Base-by-base conservation (phyloP, 1,140 invertebrate species). In the Drosophila equinoxialis region DNA sequence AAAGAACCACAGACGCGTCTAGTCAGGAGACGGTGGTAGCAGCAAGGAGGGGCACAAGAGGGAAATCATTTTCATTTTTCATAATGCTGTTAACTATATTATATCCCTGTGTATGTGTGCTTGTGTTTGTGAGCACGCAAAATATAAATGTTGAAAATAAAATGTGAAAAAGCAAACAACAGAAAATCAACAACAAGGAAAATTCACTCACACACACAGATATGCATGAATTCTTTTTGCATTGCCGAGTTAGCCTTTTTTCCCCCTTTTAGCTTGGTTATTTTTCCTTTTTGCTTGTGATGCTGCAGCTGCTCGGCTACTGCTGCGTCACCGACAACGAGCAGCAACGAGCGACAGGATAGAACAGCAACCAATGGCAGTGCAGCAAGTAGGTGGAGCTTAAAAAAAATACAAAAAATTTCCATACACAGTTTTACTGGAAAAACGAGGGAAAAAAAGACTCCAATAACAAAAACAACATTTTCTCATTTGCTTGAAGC, bases 401-500 rank as follows among this genome's bases (percentile, higher is more conserved):
- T 90, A 80, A 90, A 91, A 91, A 51, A 91, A 91, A 86, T 81
- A 81, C 84, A 91, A 91, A 91, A 91, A 91, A 90, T 85, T 79
- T 66, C 60, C 69, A 13, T 11, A 39, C 37, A 39, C 59, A 58
- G 37, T 39, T 4, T 39, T 79, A 65, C 10, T 76, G 73, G 76
- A 75, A 79, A 77, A 84, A 84, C 30, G 78, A 65, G 78, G 81
- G 84, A 74, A 79, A 79, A 84, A 79, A 30, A 6, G 30, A 75
- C 69, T 58, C 58, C 70, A 57, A 72, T 1, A 48, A 48, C 45
- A 48, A 17, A n/a, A 48, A 48, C 14, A 51, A 51, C 45, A 23
- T 51, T 51, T 51, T 39, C 37, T 13, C 11, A n/a, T 51, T 51
- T 51, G 45, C 45, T 51, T 51, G 4, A 51, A 51, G 45, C 45